These are phyloP conservation scores for Oxytorus armatus DNA, from an alignment of 2,888 invertebrate species.

Conservation along the genomic window DNA sequence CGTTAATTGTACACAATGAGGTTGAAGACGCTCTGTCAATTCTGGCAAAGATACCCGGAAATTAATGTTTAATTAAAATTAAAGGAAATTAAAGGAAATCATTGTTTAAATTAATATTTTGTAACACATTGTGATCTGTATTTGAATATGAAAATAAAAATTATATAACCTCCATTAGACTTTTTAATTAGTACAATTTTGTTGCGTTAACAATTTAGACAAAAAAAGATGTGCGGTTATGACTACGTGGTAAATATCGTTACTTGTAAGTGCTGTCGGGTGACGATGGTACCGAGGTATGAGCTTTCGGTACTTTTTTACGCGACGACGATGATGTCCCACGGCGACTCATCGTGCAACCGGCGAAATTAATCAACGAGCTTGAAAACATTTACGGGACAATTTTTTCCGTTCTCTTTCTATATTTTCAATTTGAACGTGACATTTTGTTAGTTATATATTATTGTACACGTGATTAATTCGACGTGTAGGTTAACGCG, in stretches of 20 bases:
- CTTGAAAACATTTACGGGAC: constrained; percentile 71
- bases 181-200: not conserved
- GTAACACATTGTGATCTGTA: not conserved
- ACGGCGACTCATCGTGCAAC: constrained; percentile 72
- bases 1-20: constrained; percentile 35
- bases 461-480: constrained; percentile 30
- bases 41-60: constrained; percentile 46
- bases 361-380: constrained; percentile 60
- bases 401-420: constrained; percentile 68
- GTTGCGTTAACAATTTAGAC: not conserved
- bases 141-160: not conserved
- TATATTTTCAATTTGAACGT: constrained; percentile 30
- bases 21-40: constrained; percentile 54
- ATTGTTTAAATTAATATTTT: too few species aligned
- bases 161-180: not conserved
- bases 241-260: not conserved
- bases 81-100: not conserved
- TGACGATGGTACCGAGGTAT: constrained; percentile 56
- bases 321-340: constrained; percentile 53
- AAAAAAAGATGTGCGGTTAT: not conserved
- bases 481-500: constrained; percentile 52
- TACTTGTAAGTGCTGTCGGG: constrained; percentile 73
- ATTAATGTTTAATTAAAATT: not conserved
- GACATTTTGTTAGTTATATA: constrained; percentile 28
- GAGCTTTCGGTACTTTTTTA: constrained; percentile 65